phyloP scores from a whole-genome alignment of 2,797 vertebrate species.

The Micropoecilia bifurca region DNA sequence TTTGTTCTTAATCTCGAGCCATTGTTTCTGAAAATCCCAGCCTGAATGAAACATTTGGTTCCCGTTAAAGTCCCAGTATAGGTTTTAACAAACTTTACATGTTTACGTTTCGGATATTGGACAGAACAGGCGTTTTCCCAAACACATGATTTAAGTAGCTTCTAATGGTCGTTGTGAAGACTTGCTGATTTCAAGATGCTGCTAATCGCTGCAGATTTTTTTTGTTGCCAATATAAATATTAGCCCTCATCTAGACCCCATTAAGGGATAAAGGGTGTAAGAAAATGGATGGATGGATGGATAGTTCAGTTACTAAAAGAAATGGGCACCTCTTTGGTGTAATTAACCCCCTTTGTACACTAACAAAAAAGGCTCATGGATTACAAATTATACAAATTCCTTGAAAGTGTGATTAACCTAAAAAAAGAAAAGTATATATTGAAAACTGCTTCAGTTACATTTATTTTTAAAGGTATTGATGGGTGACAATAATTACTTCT shows the following conservation, averaged over 20 bases:
- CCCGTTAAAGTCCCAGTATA: not conserved
- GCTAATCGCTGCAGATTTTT: no score
- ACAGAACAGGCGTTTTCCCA: not conserved
- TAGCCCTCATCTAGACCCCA: not conserved
- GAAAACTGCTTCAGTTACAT: not conserved
- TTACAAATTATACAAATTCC: not conserved
- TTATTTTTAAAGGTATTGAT: not conserved
- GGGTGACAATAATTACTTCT: not conserved
- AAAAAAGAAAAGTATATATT: not conserved
- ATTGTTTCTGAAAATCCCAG: not conserved
- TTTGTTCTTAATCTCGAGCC: not conserved
- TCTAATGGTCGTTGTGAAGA: not conserved
- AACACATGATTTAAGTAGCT: not conserved
- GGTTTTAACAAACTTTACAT: not conserved
- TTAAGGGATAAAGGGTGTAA: no score
- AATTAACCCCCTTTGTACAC: not conserved
- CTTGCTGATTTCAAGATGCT: not conserved
- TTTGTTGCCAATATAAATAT: not conserved
- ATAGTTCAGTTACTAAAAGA: not conserved
- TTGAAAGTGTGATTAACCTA: not conserved
- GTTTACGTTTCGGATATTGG: not conserved
- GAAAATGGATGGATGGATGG: no score
- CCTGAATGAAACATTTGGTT: not conserved
- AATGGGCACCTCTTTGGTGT: not conserved
- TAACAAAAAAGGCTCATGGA: not conserved